Conservation (phyloP, 1,140 invertebrate species). For the Polypedilum vanderplanki region DNA sequence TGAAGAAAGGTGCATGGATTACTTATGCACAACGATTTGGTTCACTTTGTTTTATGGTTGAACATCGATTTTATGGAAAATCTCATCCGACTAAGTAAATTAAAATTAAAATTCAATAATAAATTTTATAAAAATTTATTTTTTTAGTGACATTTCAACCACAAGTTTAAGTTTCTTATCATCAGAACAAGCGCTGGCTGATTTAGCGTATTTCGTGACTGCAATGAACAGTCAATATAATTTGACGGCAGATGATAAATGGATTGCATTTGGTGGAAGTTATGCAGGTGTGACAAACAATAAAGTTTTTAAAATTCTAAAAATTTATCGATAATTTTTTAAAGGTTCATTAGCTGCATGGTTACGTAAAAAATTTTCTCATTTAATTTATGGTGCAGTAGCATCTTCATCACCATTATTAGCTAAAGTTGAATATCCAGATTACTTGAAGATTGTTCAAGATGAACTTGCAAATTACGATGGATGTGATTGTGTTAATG, state of each 20-base stretch:
- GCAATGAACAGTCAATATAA: constrained; percentile 59
- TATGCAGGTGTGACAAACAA: constrained; percentile 68
- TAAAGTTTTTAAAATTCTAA: too few relatives aligned
- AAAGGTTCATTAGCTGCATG: constrained; percentile 75
- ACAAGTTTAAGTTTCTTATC: constrained; percentile 72
- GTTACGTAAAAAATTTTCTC: constrained; percentile 82
- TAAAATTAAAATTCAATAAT: neutral
- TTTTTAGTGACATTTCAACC: constrained; percentile 44
- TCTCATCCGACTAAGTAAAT: constrained; percentile 69
- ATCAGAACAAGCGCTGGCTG: constrained; percentile 81
- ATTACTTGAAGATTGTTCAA: constrained; percentile 69
- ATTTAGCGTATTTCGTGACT: constrained; percentile 73
- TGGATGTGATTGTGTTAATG: constrained; percentile 52
- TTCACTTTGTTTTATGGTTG: constrained; percentile 78
- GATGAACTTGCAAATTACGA: constrained; percentile 55
- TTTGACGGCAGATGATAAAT: constrained; percentile 52
- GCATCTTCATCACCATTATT: constrained; percentile 83
- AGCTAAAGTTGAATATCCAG: constrained; percentile 79
- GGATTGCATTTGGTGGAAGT: constrained; percentile 88
- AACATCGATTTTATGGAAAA: constrained; percentile 91
- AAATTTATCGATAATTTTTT: too few relatives aligned
- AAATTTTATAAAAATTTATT: neutral
- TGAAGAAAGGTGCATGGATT: constrained; percentile 77
- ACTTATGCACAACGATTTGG: constrained; percentile 71
- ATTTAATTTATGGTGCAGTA: constrained; percentile 75